Conservation (phyloP, 2,888 invertebrate genomes). For the Brachypalpus laphriformis region DNA sequence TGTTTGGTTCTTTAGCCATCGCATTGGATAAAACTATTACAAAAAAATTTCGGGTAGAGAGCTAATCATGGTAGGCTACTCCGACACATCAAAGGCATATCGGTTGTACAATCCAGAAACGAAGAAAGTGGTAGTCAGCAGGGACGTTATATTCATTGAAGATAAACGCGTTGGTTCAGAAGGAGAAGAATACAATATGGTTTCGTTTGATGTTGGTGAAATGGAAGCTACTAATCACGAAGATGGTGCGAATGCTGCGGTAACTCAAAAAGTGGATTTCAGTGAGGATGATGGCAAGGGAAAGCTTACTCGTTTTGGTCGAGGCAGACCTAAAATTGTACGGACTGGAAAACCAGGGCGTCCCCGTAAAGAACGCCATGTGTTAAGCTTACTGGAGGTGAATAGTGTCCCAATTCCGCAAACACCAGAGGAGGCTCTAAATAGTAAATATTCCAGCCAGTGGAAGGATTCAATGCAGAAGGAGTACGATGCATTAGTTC, state of each 20-base stretch:
- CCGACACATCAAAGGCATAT: constrained; percentile 1
- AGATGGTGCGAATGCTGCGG: too few species aligned
- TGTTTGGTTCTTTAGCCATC: constrained; percentile 36
- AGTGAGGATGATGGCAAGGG: too few species aligned
- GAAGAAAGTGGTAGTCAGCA: constrained; percentile 22
- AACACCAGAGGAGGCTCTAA: constrained; percentile 23
- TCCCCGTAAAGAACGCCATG: constrained; percentile 25
- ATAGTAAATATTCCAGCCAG: constrained; percentile 14
- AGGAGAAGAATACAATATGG: too few species aligned
- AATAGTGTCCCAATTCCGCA: constrained; percentile 15
- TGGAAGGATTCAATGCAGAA: constrained; percentile 52
- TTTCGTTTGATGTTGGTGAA: too few species aligned
- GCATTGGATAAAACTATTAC: constrained; percentile 14
- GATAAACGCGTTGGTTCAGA: background rate
- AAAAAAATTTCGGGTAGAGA: constrained; percentile 25
- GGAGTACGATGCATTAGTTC: constrained; percentile 49
- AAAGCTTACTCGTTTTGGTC: too few species aligned
- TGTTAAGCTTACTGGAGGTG: background rate
- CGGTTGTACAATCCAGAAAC: constrained; percentile 17
- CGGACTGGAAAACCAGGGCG: background rate
- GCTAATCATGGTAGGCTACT: constrained; percentile 23
- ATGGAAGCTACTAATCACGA: too few species aligned
- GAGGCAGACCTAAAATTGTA: too few species aligned
- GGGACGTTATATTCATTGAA: constrained; percentile 27
- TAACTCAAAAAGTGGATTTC: background rate